Percentiles rank a stretch among this genome's conserved stretches.
phyloP scores from a whole-genome alignment of 2,113 vertebrate species.

The Aepyceros melampus region DNA sequence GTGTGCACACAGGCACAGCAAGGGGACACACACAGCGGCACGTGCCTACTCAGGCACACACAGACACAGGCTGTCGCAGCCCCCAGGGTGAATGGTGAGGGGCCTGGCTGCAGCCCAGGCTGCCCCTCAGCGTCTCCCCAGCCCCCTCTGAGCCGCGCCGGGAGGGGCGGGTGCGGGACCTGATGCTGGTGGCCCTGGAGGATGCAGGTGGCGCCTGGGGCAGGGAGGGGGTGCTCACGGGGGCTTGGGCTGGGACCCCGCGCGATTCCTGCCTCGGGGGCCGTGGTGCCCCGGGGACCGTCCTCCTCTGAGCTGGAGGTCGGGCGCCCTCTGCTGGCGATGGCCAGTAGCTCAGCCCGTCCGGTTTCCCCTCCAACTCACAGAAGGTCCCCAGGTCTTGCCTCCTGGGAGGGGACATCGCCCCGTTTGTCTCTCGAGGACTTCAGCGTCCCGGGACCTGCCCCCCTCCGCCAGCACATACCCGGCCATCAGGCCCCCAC shows the following conservation, averaged over 20 bases:
- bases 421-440: background rate
- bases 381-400: background rate
- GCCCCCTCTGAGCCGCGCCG: background rate
- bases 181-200: background rate
- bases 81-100: background rate
- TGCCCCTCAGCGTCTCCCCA: background rate
- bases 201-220: background rate
- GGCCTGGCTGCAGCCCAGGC: background rate
- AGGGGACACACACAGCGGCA: background rate
- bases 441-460: background rate
- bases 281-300: too few species aligned
- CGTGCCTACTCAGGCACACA: rapidly evolving
- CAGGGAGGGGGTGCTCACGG: background rate
- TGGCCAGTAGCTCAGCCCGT: background rate
- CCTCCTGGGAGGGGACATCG: background rate
- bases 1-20: background rate
- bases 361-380: background rate
- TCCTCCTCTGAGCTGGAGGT: background rate
- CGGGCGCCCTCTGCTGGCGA: constrained; percentile 48
- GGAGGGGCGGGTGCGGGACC: rapidly evolving
- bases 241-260: rapidly evolving
- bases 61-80: rapidly evolving
- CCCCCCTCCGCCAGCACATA: too few species aligned
- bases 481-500: background rate
- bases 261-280: background rate